Evolutionary conservation across 2,888 invertebrate genomes (phyloP), one percentile per base, ranked within the genome.

Genomic region (Tetheella fluctuosa): DNA sequence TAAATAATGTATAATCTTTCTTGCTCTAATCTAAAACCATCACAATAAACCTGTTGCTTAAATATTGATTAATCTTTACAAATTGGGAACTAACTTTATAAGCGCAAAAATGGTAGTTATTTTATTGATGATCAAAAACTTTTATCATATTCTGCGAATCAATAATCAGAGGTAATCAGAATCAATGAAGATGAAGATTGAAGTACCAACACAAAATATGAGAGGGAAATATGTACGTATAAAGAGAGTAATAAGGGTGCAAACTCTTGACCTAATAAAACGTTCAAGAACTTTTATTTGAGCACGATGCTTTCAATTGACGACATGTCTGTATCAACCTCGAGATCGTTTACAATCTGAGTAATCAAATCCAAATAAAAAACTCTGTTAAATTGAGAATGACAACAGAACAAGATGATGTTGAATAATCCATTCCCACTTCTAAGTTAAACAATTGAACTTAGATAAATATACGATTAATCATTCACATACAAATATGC

Each of bases 401-500:
- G 17, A 17, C 42, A 42, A 42, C n/a, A n/a, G n/a, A 39, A 39
- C n/a, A 39, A n/a, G n/a, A 5, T 6, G 15, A 39, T 39, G n/a
- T n/a, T n/a, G 39, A 48, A 48, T n/a, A 48, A 48, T 20, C 7
- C 17, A 17, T 17, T 42, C n/a, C n/a, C n/a, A n/a, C n/a, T n/a
- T n/a, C 10, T 1, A 39, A 5, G 39, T 6, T 12, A 37, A 37
- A 48, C 48, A 48, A 48, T n/a, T 20, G 20, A 48, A 48, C 20
- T 20, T 20, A 17, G 17, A 48, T 55, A 39, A 56, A 60, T 56
- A 37, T 54, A 20, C 20, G 20, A 48, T 48, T 48, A 48, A 48
- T 48, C 42, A 42, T 42, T 42, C 48, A 48, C 48, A 48, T 20
- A 48, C 20, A 48, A 48, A 48, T 48, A 48, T 48, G 48, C 48